Evolutionary conservation across 2,888 invertebrate species (phyloP).

Genomic region (Amphipoea lucens): DNA sequence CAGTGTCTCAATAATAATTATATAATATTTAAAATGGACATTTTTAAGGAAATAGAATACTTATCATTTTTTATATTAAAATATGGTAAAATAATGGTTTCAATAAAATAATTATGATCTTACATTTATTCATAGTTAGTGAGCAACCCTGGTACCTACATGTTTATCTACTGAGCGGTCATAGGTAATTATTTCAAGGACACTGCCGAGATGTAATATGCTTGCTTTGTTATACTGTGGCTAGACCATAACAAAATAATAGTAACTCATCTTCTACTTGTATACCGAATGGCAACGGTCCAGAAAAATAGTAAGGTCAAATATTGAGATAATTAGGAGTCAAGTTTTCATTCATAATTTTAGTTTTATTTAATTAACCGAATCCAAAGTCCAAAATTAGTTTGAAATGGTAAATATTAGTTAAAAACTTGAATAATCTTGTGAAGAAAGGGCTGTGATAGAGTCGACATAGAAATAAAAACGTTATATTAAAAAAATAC

Average conservation of each 20-base stretch:
- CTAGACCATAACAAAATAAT: neutral
- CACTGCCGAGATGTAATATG: neutral
- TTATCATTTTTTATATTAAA: too few species aligned
- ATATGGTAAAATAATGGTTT: neutral
- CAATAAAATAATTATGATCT: neutral
- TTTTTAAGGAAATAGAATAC: too few species aligned
- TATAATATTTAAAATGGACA: too few species aligned
- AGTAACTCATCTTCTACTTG: neutral
- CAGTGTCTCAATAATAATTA: neutral
- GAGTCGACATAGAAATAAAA: neutral
- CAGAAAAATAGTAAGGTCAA: neutral
- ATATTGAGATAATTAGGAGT: neutral
- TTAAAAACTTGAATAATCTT: neutral
- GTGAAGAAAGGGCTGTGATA: neutral
- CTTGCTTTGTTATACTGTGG: neutral
- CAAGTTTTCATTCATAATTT: neutral
- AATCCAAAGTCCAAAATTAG: conserved; percentile 2
- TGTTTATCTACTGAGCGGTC: neutral
- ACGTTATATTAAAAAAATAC: conserved; percentile 45
- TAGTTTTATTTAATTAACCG: neutral
- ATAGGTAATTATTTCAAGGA: neutral
- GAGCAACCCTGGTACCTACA: neutral
- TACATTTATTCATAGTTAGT: neutral
- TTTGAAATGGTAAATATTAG: neutral
- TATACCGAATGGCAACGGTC: neutral